Percentiles rank a stretch among this genome's conserved stretches.
Conservation (phyloP, 2,797 vertebrate species). For the Gallinago stenura region DNA sequence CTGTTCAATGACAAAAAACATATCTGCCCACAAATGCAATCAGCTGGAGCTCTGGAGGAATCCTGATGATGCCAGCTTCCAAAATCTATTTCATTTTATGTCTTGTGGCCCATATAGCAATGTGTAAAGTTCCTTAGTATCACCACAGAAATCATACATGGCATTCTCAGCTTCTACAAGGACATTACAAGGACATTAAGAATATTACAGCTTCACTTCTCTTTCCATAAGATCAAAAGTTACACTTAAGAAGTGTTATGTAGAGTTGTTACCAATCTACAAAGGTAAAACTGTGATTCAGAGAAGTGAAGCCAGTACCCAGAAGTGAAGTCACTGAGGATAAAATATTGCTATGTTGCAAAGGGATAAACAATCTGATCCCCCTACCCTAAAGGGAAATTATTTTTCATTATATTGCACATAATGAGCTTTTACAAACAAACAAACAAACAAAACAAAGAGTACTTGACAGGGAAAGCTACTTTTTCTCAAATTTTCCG, state of each 20-base stretch:
- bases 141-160: background rate
- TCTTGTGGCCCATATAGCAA: background rate
- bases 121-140: background rate
- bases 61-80: background rate
- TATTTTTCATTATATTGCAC: background rate
- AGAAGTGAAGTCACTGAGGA: background rate
- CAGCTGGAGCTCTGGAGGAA: background rate
- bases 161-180: background rate
- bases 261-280: background rate
- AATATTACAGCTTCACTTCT: background rate
- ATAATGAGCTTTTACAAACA: background rate
- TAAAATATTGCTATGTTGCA: background rate
- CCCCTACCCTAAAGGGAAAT: background rate
- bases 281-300: background rate
- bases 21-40: background rate
- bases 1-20: background rate
- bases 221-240: background rate
- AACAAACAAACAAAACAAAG: background rate
- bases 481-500: background rate
- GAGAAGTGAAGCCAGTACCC: background rate
- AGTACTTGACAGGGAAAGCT: background rate
- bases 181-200: background rate
- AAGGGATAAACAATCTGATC: background rate
- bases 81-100: background rate
- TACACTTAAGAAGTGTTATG: background rate